A percentile compares a stretch with the other conserved stretches of the same genome.
phyloP scores from a whole-genome alignment of 2,113 vertebrate genomes.

The Clarias macrocephalus region DNA sequence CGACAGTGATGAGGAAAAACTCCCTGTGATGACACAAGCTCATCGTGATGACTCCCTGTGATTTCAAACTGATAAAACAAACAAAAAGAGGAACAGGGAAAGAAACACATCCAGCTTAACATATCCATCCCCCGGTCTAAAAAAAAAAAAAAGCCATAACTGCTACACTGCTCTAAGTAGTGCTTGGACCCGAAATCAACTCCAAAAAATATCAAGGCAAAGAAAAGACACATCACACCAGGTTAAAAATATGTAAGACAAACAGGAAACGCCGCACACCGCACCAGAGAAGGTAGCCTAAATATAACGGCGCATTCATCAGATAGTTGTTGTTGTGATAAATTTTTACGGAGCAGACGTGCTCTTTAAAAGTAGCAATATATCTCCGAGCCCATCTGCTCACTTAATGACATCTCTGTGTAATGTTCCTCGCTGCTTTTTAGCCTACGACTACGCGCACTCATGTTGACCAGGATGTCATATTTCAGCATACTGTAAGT shows the following conservation, averaged over 20 bases:
- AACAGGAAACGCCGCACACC: background rate
- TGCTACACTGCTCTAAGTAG: background rate
- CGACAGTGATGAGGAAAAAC: no score
- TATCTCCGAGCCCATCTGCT: conserved; percentile 17
- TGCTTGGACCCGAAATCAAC: background rate
- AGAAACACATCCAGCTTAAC: background rate
- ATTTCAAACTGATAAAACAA: no score
- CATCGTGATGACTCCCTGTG: no score
- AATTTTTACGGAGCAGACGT: background rate
- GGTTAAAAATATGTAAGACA: background rate
- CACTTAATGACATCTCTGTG: conserved; percentile 1
- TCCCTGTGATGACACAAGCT: no score
- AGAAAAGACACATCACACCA: background rate
- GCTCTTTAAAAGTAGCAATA: conserved; percentile 2
- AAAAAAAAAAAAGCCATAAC: background rate
- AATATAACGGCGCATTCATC: conserved; percentile 26
- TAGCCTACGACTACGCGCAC: background rate
- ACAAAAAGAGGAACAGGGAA: background rate
- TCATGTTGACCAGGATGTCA: background rate
- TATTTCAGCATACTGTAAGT: background rate
- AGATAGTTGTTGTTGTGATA: conserved; percentile 1
- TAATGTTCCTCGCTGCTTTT: conserved; percentile 1
- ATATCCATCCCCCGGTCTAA: background rate
- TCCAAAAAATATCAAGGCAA: background rate
- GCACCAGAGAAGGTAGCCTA: background rate